phyloP scores from a whole-genome alignment of 2,797 vertebrate species.

The Tokudaia muenninki region DNA sequence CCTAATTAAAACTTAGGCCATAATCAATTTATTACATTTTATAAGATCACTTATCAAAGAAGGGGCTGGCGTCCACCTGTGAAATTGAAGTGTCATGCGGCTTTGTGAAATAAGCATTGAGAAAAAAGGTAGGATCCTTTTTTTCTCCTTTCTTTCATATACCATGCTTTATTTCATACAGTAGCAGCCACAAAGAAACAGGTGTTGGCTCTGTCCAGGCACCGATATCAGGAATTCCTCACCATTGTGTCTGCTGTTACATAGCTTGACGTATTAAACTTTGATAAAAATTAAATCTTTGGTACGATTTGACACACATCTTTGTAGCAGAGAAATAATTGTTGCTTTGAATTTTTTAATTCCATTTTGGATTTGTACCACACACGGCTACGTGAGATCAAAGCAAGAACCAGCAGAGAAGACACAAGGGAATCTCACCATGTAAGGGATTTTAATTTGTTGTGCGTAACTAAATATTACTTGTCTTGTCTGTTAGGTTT shows the following conservation, averaged over 20 bases:
- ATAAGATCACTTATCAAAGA: constrained; percentile 8
- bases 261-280: neutral
- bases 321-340: neutral
- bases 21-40: constrained; percentile 1
- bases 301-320: neutral
- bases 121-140: neutral
- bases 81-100: neutral
- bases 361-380: constrained; percentile 28
- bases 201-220: no score
- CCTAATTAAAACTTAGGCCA: constrained; percentile 9
- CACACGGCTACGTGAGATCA: neutral
- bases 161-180: neutral
- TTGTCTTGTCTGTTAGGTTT: neutral
- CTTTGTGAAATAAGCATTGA: constrained; percentile 1
- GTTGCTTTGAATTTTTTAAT: constrained; percentile 29
- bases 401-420: neutral
- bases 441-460: neutral
- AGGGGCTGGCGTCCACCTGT: neutral
- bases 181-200: neutral
- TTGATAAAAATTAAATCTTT: neutral
- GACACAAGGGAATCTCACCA: neutral
- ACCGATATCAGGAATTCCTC: neutral
- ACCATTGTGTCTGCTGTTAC: neutral
- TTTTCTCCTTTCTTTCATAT: neutral
- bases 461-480: neutral